Base-by-base conservation (phyloP, 2,888 invertebrate genomes). In the Deroplatys truncata region DNA sequence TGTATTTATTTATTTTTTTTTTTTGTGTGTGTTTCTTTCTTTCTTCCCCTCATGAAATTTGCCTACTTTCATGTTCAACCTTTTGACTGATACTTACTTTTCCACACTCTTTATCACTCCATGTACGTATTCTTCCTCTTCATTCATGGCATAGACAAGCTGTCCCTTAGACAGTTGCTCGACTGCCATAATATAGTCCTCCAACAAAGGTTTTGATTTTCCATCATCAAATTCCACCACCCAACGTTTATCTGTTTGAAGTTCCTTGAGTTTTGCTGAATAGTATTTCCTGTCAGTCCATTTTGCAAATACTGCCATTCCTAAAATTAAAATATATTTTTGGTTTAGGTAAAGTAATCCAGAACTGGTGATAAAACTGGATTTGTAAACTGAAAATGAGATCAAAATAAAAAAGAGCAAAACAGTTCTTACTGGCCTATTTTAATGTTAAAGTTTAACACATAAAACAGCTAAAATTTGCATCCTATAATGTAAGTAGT, bases 231-330 rank as follows among this genome's bases (percentile, higher is more conserved):
- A 96, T 92, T 95, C 93, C 82, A 96, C 95, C 91, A 95, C 93
- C 92, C 95, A 96, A 92, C 96, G 96, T 43, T 94, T 94, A 90
- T 92, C 92, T 88, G 95, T 94, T 0, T 95, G 94, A 86, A 95
- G 95, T 91, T 95, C 95, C 16, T 94, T 92, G 0, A 96, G 95
- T 92, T 93, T 94, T 0, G 96, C 96, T 0, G 96, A 95, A 91
- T 96, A 96, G 91, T 96, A 96, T 90, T 95, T 95, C 91, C 95
- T 96, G 92, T 96, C 96, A 0, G 95, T 95, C 96, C 96, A 96
- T 92, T 95, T 95, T 0, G 96, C 96, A 91, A 96, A 94, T 0
- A 96, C 96, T 43, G 86, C 35, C 15, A 56, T 29, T 83, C 89
- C 90, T 90, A 84, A 16, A 86, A 84, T 84, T 31, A 85, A 25